Conservation (phyloP, 1,140 invertebrate species). For the Dryas iulia region DNA sequence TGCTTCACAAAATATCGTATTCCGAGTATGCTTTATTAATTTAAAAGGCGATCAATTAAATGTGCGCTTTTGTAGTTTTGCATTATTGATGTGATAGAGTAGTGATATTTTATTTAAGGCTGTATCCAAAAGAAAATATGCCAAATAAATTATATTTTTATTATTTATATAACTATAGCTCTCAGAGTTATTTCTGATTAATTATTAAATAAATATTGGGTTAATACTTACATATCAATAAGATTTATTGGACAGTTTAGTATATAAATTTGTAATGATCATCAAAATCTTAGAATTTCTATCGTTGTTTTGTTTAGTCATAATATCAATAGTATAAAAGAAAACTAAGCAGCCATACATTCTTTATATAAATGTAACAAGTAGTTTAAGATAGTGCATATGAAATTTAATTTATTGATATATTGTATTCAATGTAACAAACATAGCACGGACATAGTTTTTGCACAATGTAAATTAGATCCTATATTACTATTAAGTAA, state of each 20-base stretch:
- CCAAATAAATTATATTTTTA: conserved; percentile 15
- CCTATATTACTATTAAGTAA: background rate
- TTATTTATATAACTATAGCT: conserved; percentile 1
- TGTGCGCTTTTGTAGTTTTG: conserved; percentile 1
- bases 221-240: background rate
- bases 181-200: background rate
- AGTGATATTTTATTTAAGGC: conserved; percentile 39
- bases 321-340: background rate
- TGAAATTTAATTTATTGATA: background rate
- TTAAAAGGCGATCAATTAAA: background rate
- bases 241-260: too few relatives aligned
- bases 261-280: background rate
- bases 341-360: background rate
- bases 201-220: background rate
- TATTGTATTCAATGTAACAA: background rate
- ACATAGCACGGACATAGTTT: background rate
- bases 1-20: background rate
- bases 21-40: conserved; percentile 7
- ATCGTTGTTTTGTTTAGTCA: background rate
- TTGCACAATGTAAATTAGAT: background rate
- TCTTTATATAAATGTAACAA: background rate
- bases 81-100: conserved; percentile 50
- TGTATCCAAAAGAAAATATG: conserved; percentile 18
- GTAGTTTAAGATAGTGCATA: background rate
- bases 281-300: background rate